phyloP scores from a whole-genome alignment of 2,888 invertebrate species.

The Andrena praecox region DNA sequence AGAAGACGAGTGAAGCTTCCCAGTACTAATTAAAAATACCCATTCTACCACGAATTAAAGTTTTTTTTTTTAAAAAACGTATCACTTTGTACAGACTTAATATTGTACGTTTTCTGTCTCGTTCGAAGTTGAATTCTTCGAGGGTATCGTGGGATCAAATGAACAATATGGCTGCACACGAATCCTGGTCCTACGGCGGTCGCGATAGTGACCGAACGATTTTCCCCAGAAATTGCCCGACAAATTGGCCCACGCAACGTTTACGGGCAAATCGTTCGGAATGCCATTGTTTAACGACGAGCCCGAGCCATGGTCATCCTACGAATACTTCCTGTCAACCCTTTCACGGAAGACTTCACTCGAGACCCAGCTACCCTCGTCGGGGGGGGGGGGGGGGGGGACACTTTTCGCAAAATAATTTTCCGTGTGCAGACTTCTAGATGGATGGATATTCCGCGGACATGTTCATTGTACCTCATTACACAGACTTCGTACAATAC shows the following conservation, averaged over 20 bases:
- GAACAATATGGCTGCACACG: conserved; percentile 62
- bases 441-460: not conserved
- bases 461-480: not conserved
- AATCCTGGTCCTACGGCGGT: conserved; percentile 45
- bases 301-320: conserved; percentile 80
- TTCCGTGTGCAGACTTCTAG: conserved; percentile 15
- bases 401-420: conserved; percentile 56
- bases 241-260: conserved; percentile 81
- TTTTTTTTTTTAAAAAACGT: not conserved
- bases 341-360: conserved; percentile 76
- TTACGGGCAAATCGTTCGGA: conserved; percentile 83
- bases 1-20: too few relatives aligned
- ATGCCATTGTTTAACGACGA: conserved; percentile 83
- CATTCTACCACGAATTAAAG: too few relatives aligned
- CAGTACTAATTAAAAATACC: too few relatives aligned
- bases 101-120: not conserved
- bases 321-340: conserved; percentile 76
- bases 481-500: not conserved
- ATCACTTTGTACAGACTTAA: not conserved
- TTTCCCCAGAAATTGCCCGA: conserved; percentile 84
- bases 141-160: conserved; percentile 48
- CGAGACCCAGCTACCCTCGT: conserved; percentile 41
- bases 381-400: conserved; percentile 23
- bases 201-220: conserved; percentile 80
- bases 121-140: conserved; percentile 19